These are phyloP conservation scores for Calycopis cecrops DNA, from an alignment of 1,140 invertebrate genomes.

Conservation along the genomic window DNA sequence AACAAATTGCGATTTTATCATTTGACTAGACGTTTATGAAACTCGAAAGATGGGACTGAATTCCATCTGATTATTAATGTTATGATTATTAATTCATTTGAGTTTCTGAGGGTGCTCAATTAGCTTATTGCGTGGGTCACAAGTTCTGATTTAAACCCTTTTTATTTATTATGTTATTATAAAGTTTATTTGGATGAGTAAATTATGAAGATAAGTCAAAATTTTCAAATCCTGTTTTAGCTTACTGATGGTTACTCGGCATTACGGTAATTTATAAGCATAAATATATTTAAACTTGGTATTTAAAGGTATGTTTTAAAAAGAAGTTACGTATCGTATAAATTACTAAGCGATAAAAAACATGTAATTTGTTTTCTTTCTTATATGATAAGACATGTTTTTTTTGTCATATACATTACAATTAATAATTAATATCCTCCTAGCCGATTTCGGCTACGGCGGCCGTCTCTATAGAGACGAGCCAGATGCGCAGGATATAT, in stretches of 20 bases:
- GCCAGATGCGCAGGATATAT: too few relatives aligned
- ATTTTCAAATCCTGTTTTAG: background rate
- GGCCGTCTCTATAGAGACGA: too few relatives aligned
- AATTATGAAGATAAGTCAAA: background rate
- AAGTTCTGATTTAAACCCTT: background rate
- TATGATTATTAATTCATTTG: slow-evolving; percentile 13
- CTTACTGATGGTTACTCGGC: background rate
- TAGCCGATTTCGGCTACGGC: too few relatives aligned
- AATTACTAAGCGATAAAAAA: too few relatives aligned
- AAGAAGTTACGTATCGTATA: too few relatives aligned
- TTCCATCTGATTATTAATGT: slow-evolving; percentile 13
- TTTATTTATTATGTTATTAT: background rate
- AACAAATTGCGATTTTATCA: slow-evolving; percentile 33
- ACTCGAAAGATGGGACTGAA: slow-evolving; percentile 7
- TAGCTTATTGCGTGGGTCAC: background rate
- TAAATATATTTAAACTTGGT: too few relatives aligned
- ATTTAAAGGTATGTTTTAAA: too few relatives aligned
- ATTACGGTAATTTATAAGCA: too few relatives aligned
- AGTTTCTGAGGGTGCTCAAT: background rate
- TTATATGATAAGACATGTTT: too few relatives aligned
- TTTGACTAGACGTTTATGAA: slow-evolving; percentile 9
- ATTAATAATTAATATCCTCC: too few relatives aligned
- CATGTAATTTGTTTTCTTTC: too few relatives aligned
- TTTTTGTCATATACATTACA: too few relatives aligned
- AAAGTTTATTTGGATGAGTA: background rate